A percentile compares a stretch with the other conserved stretches of the same genome.
phyloP scores from a whole-genome alignment of 2,797 vertebrate genomes.

The Gouania willdenowi region DNA sequence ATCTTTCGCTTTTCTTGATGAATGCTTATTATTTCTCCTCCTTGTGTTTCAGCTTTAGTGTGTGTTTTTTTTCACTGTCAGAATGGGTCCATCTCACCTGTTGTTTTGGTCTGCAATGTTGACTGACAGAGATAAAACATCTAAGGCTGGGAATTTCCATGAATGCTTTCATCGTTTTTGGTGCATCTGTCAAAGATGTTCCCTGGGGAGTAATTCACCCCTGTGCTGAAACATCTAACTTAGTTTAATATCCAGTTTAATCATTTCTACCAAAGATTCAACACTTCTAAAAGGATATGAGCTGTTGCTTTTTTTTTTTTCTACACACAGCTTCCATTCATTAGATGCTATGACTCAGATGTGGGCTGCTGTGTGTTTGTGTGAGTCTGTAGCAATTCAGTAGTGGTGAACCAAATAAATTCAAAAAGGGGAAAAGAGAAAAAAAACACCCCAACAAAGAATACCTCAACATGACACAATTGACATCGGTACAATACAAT shows the following conservation, averaged over 20 bases:
- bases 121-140: slow-evolving; percentile 27
- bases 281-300: slow-evolving; percentile 57
- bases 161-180: slow-evolving; percentile 46
- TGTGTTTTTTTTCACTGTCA: slow-evolving; percentile 14
- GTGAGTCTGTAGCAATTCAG: slow-evolving; percentile 23
- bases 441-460: slow-evolving; percentile 17
- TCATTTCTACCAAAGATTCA: slow-evolving; percentile 64
- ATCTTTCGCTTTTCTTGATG: slow-evolving; percentile 26
- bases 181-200: slow-evolving; percentile 37
- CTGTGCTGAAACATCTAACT: slow-evolving; percentile 58
- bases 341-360: slow-evolving; percentile 59
- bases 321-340: slow-evolving; percentile 66
- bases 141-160: slow-evolving; percentile 34
- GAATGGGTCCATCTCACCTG: slow-evolving; percentile 24
- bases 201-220: slow-evolving; percentile 52
- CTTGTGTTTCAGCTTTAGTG: slow-evolving; percentile 11
- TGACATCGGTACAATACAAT: slow-evolving; percentile 7
- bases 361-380: slow-evolving; percentile 11
- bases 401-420: slow-evolving; percentile 42
- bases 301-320: slow-evolving; percentile 69
- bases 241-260: slow-evolving; percentile 76
- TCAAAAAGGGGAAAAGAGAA: too few species aligned
- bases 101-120: slow-evolving; percentile 17
- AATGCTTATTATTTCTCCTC: slow-evolving; percentile 41
- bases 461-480: slow-evolving; percentile 1